Conservation (phyloP, 2,888 invertebrate genomes). For the Allolobophora icterica region DNA sequence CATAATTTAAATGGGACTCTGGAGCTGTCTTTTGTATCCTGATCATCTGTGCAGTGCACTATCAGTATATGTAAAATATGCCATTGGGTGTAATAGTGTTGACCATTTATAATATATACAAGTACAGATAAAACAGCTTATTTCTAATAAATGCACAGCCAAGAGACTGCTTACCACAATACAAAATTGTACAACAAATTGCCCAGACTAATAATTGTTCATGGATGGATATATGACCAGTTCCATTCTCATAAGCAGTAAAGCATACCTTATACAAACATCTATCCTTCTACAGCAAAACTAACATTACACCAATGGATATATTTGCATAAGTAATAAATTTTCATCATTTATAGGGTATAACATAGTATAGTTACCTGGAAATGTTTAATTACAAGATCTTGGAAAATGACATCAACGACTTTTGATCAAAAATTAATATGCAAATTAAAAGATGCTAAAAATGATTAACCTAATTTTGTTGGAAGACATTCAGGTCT, state of each 20-base stretch:
- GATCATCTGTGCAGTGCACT: neutral
- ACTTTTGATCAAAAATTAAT: constrained; percentile 5
- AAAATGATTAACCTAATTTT: neutral
- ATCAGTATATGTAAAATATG: neutral
- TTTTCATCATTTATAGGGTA: neutral
- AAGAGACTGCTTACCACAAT: neutral
- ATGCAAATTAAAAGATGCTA: neutral
- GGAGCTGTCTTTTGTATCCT: neutral
- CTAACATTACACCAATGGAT: neutral
- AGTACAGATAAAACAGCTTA: neutral
- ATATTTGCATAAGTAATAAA: neutral
- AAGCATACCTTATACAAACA: neutral
- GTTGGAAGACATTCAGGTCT: neutral
- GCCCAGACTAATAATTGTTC: neutral
- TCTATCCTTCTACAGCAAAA: neutral
- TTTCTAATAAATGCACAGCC: constrained; percentile 17
- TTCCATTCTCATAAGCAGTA: neutral
- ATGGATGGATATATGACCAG: neutral
- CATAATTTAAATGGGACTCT: no score
- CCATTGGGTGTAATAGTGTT: neutral
- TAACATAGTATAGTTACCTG: neutral
- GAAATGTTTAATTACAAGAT: constrained; percentile 10
- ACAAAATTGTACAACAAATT: neutral
- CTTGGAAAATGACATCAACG: neutral
- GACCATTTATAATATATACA: neutral